Conservation (phyloP, 2,113 vertebrate species). For the Prunella fulvescens region DNA sequence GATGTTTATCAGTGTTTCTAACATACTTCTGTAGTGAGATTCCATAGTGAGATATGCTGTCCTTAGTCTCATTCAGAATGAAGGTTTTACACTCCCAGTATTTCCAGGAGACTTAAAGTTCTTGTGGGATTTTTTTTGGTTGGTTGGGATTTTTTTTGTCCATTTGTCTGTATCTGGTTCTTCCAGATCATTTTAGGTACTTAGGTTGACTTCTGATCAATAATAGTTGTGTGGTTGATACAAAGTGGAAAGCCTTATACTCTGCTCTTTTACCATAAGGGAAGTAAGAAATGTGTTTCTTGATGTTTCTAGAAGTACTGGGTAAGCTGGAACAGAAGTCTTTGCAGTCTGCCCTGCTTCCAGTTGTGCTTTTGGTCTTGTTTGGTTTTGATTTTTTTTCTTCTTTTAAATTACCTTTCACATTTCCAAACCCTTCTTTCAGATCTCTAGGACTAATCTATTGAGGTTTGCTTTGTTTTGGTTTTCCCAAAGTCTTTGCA, state of each 20-base stretch:
- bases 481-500: neutral
- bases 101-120: neutral
- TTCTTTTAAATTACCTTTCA: neutral
- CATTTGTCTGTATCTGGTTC: neutral
- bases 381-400: accelerated
- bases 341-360: neutral
- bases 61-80: neutral
- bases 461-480: neutral
- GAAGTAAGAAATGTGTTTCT: neutral
- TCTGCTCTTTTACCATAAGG: neutral
- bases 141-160: neutral
- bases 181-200: neutral
- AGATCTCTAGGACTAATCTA: neutral
- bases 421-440: neutral
- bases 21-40: neutral
- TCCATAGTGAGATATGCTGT: neutral
- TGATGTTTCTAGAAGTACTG: neutral
- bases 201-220: neutral
- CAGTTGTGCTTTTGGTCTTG: neutral
- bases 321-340: neutral
- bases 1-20: neutral
- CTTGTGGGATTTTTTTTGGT: neutral
- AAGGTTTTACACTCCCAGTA: neutral
- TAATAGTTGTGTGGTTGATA: neutral
- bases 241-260: neutral